Evolutionary conservation across 2,888 invertebrate species (phyloP), one percentile per base, ranked within the genome.

Genomic region (Synanthedon tipuliformis): DNA sequence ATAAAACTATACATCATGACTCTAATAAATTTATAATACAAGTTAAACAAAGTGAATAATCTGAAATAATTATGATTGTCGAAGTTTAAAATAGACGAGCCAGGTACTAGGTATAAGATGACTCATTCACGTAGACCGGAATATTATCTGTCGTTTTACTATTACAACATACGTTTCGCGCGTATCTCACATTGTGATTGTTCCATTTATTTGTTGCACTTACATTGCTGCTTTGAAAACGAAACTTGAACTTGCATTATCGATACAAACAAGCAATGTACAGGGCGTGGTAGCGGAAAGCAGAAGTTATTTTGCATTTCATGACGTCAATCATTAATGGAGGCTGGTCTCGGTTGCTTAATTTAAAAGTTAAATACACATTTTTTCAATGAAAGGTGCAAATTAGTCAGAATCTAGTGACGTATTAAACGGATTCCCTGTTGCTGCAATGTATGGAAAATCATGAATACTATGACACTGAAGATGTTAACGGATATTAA

Each of bases 91-190:
- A 13, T 45, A 45, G 13, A 15, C n/a, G n/a, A 13, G 7, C 3
- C 15, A 45, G 45, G 5, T 45, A 15, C 13, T 51, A 48, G 51
- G 50, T 50, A 48, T 52, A 51, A 53, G 54, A 61, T 81, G 79
- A 80, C 56, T 81, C 80, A 79, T 61, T 60, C 53, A 54, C 50
- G 51, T 56, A 55, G 60, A 60, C 65, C 66, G 65, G 66, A 68
- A 68, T 71, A 63, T 62, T 23, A 60, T 59, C 59, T 71, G 65
- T 71, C 66, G 68, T 66, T 74, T 68, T 66, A 65, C 65, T 65
- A 71, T 71, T 75, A 76, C 76, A 70, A 69, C 66, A 66, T 64
- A 68, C 68, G 34, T 34, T 34, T 34, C 34, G 10, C 2, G 34
- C 34, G 7, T 34, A 34, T 34, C 34, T 34, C 10, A 34, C 34